These are phyloP conservation scores for Masticophis lateralis DNA, from an alignment of 2,797 vertebrate species.

Conservation along the genomic window DNA sequence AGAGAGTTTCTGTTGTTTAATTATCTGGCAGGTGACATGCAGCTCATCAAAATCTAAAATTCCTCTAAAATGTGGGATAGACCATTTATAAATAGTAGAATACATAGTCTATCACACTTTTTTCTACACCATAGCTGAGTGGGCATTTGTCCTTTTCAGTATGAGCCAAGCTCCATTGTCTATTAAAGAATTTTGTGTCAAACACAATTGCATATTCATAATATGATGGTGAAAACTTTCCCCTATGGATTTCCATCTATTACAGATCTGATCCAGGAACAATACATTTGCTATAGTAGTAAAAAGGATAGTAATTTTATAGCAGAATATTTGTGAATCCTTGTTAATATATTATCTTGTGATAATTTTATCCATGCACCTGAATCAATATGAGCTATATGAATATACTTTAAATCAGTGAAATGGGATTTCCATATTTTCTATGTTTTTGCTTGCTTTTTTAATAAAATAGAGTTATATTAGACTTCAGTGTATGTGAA, in stretches of 20 bases:
- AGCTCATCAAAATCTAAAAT: background rate
- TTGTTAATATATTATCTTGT: background rate
- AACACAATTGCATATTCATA: background rate
- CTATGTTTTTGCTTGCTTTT: background rate
- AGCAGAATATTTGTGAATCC: background rate
- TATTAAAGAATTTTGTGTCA: background rate
- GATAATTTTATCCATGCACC: background rate
- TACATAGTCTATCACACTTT: background rate
- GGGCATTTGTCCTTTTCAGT: background rate
- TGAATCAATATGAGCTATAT: background rate
- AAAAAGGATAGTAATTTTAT: background rate
- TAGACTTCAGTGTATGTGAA: background rate
- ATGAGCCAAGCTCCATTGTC: background rate
- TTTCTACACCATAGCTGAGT: background rate
- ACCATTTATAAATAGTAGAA: too few species aligned
- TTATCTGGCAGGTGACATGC: background rate
- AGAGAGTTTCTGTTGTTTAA: background rate
- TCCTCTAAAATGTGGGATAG: background rate
- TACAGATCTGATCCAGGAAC: background rate
- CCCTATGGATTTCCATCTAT: background rate
- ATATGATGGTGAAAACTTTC: background rate
- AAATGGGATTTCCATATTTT: background rate
- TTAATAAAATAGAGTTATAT: background rate
- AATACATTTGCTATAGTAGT: background rate
- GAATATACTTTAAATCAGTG: background rate